Conservation (phyloP, 2,888 invertebrate species). For the Latrodectus elegans region DNA sequence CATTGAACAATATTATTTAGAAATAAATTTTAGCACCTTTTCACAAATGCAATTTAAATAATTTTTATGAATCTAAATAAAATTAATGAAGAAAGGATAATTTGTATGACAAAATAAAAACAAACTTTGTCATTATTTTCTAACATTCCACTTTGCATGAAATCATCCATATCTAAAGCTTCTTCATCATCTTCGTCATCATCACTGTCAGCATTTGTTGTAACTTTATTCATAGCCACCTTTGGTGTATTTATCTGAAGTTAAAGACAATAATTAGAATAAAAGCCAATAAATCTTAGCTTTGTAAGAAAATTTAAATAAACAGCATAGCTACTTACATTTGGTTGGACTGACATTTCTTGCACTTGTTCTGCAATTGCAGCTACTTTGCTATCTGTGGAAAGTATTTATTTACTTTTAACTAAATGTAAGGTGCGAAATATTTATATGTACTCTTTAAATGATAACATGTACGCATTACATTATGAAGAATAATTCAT, state of each 20-base stretch:
- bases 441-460: neutral
- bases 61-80: too few relatives aligned
- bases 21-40: too few relatives aligned
- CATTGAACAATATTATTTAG: too few relatives aligned
- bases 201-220: conserved; percentile 72
- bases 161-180: conserved; percentile 97
- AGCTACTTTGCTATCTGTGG: conserved; percentile 55
- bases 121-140: conserved; percentile 90
- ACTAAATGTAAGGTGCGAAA: neutral
- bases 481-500: too few relatives aligned
- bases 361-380: conserved; percentile 83
- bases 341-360: conserved; percentile 90
- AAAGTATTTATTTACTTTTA: neutral
- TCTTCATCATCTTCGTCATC: conserved; percentile 89
- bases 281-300: too few relatives aligned
- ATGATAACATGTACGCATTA: too few relatives aligned
- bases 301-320: neutral
- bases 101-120: too few relatives aligned
- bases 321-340: conserved; percentile 55
- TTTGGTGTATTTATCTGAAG: conserved; percentile 21
- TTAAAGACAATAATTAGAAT: neutral
- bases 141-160: conserved; percentile 95
- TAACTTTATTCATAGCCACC: conserved; percentile 1
- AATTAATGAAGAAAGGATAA: too few relatives aligned
- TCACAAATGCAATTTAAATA: too few relatives aligned